Evolutionary conservation across 2,888 invertebrate species (phyloP).

Genomic region (Erpobdella octoculata): DNA sequence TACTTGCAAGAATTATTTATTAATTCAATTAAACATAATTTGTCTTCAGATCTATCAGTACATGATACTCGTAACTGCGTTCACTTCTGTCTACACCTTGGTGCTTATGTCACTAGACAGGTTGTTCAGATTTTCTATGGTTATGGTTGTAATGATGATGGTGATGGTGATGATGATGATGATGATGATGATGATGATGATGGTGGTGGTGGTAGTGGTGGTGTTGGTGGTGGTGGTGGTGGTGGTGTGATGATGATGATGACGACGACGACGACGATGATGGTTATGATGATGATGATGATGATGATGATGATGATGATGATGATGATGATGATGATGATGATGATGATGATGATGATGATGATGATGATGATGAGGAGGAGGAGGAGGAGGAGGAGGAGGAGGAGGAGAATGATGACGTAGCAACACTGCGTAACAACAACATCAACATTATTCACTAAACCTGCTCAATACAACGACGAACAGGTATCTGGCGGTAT

Average conservation of each 20-base stretch:
- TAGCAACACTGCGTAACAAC: not conserved
- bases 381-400: not conserved
- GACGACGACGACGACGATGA: not conserved
- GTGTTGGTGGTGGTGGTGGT: not conserved
- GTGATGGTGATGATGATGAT: not conserved
- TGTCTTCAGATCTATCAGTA: conserved; percentile 66
- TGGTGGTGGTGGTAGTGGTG: not conserved
- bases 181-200: not conserved
- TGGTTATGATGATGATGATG: not conserved
- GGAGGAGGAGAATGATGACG: not conserved
- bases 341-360: not conserved
- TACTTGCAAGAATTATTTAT: not conserved
- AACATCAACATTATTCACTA: not conserved
- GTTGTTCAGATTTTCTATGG: too few species aligned
- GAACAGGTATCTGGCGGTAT: conserved; percentile 71
- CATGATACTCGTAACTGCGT: conserved; percentile 81
- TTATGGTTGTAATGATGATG: not conserved
- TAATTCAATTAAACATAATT: not conserved
- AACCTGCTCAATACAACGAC: too few species aligned
- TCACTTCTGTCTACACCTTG: conserved; percentile 83
- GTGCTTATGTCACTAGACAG: conserved; percentile 84
- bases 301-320: not conserved
- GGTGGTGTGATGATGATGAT: not conserved
- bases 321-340: not conserved
- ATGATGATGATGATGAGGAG: not conserved